These are phyloP conservation scores for Zapornia atra DNA, from an alignment of 2,113 vertebrate genomes.

Conservation along the genomic window DNA sequence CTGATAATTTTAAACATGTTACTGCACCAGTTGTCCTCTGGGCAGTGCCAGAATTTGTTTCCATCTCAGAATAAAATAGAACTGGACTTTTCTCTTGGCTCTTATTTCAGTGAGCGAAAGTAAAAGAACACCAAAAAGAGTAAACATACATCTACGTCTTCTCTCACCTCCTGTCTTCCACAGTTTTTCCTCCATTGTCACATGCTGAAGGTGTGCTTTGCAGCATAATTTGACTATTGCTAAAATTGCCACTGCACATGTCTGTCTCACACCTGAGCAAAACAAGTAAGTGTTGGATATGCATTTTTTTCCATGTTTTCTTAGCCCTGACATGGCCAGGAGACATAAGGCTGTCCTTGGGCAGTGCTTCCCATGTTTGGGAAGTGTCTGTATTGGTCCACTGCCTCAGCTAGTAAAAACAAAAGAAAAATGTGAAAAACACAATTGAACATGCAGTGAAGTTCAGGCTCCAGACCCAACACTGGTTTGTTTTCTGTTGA, in stretches of 20 bases:
- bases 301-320: background rate
- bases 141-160: background rate
- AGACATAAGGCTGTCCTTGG: background rate
- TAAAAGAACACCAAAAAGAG: background rate
- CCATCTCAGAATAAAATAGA: background rate
- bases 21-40: background rate
- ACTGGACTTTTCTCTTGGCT: background rate
- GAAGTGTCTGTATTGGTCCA: background rate
- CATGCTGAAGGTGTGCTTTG: background rate
- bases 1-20: background rate
- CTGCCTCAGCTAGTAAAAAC: background rate
- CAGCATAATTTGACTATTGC: background rate
- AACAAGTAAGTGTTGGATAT: background rate
- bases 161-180: background rate
- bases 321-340: background rate
- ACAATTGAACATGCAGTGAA: background rate
- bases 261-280: background rate
- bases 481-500: background rate
- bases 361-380: background rate
- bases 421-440: constrained; percentile 10
- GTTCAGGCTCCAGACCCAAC: background rate
- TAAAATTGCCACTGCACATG: background rate
- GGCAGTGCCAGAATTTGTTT: background rate
- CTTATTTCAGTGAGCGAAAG: background rate
- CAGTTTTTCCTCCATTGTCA: background rate